Evolutionary conservation across 2,888 invertebrate species (phyloP), one percentile per base, ranked within the genome.

Genomic region (Chironomus tentans): DNA sequence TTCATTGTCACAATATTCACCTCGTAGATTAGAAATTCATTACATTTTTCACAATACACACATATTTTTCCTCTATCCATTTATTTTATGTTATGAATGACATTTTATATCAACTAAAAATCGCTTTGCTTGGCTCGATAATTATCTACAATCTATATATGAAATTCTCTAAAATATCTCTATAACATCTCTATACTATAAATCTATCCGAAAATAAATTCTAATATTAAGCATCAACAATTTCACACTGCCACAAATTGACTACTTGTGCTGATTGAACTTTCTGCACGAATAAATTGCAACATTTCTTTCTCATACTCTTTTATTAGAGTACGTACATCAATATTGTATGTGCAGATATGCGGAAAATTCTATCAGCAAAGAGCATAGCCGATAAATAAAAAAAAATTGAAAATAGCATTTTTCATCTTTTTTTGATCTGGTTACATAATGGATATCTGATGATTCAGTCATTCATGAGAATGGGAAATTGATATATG

Each of bases 71-170:
- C 38, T 38, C 38, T 38, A 38, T 38, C 10, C 38, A 38, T 38
- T 38, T 38, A 38, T 38, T 38, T 38, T 4, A 38, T 38, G 38
- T 38, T 38, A 1, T 2, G 38, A 38, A 38, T 38, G 38, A 38
- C 38, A 38, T 38, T 38, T 38, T 28, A 28, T 28, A 28, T 38
- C 38, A 38, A 38, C 38, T 38, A 18, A 56, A 56, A 56, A 56
- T 18, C 69, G 77, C 77, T 77, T 77, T 77, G 77, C 77, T 77
- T 77, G 77, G 77, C 77, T 73, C 73, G 77, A 75, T 77, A 75
- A 74, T 77, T 77, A 70, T 65, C 68, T 24, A 48, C 24, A 50
- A 28, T 28, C 28, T 28, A 28, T 38, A 38, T 38, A 38, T 10
- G 4, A 38, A 38, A 38, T 2, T 38, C 38, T 38, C 1, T 13